phyloP scores from a whole-genome alignment of 2,113 vertebrate genomes.

The Petaurus breviceps region DNA sequence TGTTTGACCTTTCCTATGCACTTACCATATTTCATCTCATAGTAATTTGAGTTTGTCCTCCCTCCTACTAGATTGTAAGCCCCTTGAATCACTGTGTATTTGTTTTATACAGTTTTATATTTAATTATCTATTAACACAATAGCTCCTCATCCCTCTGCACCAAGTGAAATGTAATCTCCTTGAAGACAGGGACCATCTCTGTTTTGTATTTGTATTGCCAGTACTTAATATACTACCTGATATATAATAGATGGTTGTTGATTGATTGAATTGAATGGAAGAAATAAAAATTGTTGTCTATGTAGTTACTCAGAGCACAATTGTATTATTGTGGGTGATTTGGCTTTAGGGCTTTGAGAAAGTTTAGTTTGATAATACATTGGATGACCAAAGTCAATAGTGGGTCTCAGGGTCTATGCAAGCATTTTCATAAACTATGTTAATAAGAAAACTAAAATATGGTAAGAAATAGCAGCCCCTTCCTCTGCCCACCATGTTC shows the following conservation, averaged over 20 bases:
- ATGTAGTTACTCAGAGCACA: neutral
- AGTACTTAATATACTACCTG: neutral
- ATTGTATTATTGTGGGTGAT: neutral
- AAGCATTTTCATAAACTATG: neutral
- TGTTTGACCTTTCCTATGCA: neutral
- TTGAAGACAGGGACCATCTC: neutral
- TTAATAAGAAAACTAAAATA: neutral
- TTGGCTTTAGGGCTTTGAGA: neutral
- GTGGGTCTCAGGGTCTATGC: neutral
- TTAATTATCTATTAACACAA: neutral
- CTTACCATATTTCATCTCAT: neutral
- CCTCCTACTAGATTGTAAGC: neutral
- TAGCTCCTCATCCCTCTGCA: neutral
- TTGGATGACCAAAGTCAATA: neutral
- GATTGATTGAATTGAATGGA: neutral
- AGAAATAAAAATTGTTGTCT: neutral
- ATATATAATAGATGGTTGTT: neutral
- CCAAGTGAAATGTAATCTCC: neutral
- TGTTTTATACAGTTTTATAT: neutral
- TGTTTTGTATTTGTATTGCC: neutral
- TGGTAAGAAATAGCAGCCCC: neutral
- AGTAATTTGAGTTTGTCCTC: neutral
- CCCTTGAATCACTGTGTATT: neutral
- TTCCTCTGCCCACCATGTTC: neutral
- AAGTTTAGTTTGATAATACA: neutral